Base-by-base conservation (phyloP, 2,797 vertebrate species). In the Lithobates pipiens region DNA sequence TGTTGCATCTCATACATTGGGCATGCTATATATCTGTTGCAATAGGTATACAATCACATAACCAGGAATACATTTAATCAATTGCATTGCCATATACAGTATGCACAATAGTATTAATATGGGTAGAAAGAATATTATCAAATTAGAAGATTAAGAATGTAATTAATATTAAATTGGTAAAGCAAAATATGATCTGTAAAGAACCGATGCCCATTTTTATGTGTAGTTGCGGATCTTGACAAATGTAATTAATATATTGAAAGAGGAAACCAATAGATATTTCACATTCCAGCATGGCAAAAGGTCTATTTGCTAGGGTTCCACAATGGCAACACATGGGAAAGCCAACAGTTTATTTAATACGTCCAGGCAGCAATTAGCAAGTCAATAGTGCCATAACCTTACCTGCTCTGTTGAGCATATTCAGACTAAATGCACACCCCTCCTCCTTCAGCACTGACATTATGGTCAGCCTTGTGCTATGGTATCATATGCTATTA, bases 321-420 rank as follows among this genome's bases (percentile, higher is more conserved):
- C 65, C 10, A 65, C 21, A 65, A 65, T 25, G 6, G 21, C 61
- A 10, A 65, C 50, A 18, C 61, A 67, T 42, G 36, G n/a, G 29
- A 54, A 69, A 32, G n/a, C 77, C 65, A n/a, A 34, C 15, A 68
- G 77, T 32, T 32, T 74, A 27, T 54, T 61, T 78, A 13, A 42
- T 57, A 25, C 50, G 68, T 78, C 76, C 76, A 73, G 54, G 6
- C 50, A 63, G 57, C 76, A 77, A 78, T 77, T 85, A 85, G 27
- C 10, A 67, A 74, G 36, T 85, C 76, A 73, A 74, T 85, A 74
- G 29, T 73, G 54, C 46, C 82, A 71, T 76, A 70, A 42, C 82
- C 83, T 85, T 84, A 84, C 74, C 67, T 77, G 42, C 74, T 69
- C 29, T 32, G 32, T 25, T 69, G 50, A 61, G 44, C 73, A 84